Evolutionary conservation across 2,113 vertebrate species (phyloP).

Genomic region (Ceyx margarethae): DNA sequence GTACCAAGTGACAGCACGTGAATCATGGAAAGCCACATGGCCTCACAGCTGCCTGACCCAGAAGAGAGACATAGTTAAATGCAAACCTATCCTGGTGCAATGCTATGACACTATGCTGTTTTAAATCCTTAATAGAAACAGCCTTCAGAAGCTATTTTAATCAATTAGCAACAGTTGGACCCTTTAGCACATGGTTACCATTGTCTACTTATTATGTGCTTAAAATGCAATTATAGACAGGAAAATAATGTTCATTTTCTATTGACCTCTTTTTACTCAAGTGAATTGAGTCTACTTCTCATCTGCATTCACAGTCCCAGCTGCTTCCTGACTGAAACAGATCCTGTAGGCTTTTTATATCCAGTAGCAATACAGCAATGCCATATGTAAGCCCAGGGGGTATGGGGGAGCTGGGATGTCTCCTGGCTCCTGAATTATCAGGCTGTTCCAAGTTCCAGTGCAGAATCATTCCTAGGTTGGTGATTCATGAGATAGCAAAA

Average conservation of each 20-base stretch:
- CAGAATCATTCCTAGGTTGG: neutral
- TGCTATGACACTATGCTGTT: neutral
- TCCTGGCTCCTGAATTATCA: constrained; percentile 10
- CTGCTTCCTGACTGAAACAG: constrained; percentile 37
- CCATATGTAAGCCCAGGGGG: constrained; percentile 31
- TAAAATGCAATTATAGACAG: constrained; percentile 45
- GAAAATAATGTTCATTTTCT: constrained; percentile 11
- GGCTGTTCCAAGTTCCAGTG: constrained; percentile 24
- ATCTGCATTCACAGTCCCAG: constrained; percentile 43
- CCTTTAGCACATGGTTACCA: constrained; percentile 3
- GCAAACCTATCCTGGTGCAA: neutral
- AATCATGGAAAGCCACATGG: neutral
- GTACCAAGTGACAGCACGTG: neutral
- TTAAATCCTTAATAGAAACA: neutral
- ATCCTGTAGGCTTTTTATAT: constrained; percentile 42
- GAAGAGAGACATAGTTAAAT: neutral
- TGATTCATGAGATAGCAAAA: constrained; percentile 16
- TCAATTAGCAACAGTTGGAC: constrained; percentile 32
- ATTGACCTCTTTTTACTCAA: constrained; percentile 13
- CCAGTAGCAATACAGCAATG: constrained; percentile 1
- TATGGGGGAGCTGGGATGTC: neutral
- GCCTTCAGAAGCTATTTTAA: constrained; percentile 32
- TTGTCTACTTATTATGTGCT: constrained; percentile 2
- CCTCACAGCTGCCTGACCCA: neutral
- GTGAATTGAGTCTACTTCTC: constrained; percentile 30